These are phyloP conservation scores for Drosophila glabriapex DNA, from an alignment of 2,888 invertebrate species.

Conservation along the genomic window DNA sequence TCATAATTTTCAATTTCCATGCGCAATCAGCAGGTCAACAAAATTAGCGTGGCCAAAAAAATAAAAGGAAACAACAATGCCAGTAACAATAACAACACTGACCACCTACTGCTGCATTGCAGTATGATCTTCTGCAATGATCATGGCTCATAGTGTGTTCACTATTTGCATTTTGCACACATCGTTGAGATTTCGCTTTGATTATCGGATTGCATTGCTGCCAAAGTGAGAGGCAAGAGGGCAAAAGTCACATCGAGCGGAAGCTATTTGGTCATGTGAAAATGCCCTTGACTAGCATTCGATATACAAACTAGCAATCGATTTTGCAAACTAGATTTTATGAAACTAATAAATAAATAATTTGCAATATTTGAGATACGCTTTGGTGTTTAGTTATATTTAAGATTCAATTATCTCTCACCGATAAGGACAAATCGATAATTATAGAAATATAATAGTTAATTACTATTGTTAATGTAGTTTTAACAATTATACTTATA, in stretches of 20 bases:
- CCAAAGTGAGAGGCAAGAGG: conserved; percentile 52
- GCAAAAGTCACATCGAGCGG: conserved; percentile 46
- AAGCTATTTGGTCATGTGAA: conserved; percentile 43
- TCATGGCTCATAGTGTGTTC: conserved; percentile 53
- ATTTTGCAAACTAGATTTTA: conserved; percentile 4
- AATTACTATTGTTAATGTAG: not conserved
- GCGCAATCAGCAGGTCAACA: conserved; percentile 80
- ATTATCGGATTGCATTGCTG: conserved; percentile 46
- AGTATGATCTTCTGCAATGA: conserved; percentile 56
- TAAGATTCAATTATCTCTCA: not conserved
- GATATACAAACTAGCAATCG: conserved; percentile 20
- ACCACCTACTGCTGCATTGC: conserved; percentile 47
- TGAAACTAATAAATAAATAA: not conserved
- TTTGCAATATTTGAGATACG: not conserved
- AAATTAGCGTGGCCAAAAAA: conserved; percentile 81
- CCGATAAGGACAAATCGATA: not conserved
- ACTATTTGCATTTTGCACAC: conserved; percentile 75
- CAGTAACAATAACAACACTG: conserved; percentile 43
- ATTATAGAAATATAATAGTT: not conserved
- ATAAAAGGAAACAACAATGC: conserved; percentile 25
- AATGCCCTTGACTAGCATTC: conserved; percentile 35
- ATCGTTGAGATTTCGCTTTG: conserved; percentile 65
- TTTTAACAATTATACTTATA: not conserved
- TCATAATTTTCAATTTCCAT: conserved; percentile 81
- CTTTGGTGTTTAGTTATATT: not conserved